Conservation (phyloP, 2,113 vertebrate genomes). For the Theristicus caerulescens region DNA sequence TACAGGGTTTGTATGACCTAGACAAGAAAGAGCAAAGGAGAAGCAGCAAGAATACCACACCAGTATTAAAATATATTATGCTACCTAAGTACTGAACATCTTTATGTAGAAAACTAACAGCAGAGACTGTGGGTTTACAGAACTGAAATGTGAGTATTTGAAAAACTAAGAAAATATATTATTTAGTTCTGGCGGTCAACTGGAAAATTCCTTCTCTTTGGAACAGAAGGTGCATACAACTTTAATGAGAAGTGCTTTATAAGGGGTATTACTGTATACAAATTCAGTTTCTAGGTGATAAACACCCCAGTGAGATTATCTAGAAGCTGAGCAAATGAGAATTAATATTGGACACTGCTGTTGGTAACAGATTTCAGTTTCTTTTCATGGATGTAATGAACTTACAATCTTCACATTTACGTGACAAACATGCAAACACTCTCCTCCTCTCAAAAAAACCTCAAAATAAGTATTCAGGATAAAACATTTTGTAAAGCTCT, state of each 20-base stretch:
- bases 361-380: slow-evolving; percentile 5
- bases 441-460: background rate
- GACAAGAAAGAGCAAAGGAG: background rate
- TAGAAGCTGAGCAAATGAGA: background rate
- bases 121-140: background rate
- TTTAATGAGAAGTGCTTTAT: background rate
- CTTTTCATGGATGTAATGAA: background rate
- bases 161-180: background rate
- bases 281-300: background rate
- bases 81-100: background rate
- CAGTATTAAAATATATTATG: background rate
- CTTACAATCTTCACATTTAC: background rate
- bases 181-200: background rate
- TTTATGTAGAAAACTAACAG: background rate
- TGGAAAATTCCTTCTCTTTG: background rate
- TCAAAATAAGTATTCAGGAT: background rate
- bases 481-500: background rate
- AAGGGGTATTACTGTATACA: background rate
- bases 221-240: background rate
- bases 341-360: background rate
- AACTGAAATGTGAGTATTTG: background rate
- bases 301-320: background rate
- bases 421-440: background rate
- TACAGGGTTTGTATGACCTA: background rate
- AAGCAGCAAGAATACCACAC: background rate